Conservation (phyloP, 2,797 vertebrate genomes). For the Catostomus latipinnis region DNA sequence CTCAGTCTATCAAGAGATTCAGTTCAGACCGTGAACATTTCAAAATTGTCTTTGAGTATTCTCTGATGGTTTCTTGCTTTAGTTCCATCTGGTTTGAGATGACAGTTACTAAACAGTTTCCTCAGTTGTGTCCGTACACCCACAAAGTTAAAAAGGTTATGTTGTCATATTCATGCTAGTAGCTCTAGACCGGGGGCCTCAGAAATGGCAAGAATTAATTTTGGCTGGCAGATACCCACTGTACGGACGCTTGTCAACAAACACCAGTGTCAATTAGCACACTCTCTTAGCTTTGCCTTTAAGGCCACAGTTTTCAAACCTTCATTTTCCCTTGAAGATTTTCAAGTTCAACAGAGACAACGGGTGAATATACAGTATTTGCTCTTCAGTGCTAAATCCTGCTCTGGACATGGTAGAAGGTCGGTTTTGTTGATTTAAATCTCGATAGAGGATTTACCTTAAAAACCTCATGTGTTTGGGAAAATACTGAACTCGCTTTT, state of each 20-base stretch:
- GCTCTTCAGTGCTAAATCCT: not conserved
- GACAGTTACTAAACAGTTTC: conserved; percentile 22
- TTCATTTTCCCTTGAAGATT: conserved; percentile 3
- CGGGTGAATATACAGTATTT: not conserved
- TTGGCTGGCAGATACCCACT: conserved; percentile 20
- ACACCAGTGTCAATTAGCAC: conserved; percentile 34
- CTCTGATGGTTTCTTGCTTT: conserved; percentile 16
- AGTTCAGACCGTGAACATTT: conserved; percentile 36
- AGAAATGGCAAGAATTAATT: conserved; percentile 13
- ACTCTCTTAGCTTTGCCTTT: conserved; percentile 1
- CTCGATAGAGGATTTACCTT: too few relatives aligned
- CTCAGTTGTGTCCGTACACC: conserved; percentile 3
- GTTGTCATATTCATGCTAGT: conserved; percentile 25
- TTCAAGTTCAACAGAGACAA: not conserved
- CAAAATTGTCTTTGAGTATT: conserved; percentile 22
- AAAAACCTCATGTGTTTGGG: too few relatives aligned
- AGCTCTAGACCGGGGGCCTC: not conserved
- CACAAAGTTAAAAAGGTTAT: conserved; percentile 15
- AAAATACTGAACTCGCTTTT: too few relatives aligned
- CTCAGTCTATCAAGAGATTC: conserved; percentile 1
- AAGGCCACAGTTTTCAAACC: not conserved
- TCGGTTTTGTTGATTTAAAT: too few relatives aligned
- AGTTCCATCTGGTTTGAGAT: conserved; percentile 22
- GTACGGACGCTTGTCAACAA: conserved; percentile 17
- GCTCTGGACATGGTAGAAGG: too few relatives aligned